Percentiles rank a stretch among this genome's conserved stretches.
phyloP scores from a whole-genome alignment of 2,113 vertebrate species.

The Otocyon megalotis region DNA sequence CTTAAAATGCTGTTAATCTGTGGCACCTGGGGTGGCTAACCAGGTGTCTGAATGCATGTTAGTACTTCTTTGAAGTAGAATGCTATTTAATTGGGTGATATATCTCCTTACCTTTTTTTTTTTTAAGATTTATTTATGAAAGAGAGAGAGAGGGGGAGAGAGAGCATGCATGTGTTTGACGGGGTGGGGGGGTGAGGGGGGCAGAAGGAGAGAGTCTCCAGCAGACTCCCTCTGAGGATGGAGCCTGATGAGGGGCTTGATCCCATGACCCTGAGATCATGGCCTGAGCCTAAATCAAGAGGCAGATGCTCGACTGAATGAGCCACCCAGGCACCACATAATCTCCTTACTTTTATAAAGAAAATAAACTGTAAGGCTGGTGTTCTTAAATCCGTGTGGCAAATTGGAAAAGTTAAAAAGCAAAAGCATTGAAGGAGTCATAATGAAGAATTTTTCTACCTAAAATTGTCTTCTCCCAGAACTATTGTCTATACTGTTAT shows the following conservation, averaged over 20 bases:
- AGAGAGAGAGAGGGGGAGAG: background rate
- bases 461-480: background rate
- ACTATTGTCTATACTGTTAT: background rate
- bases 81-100: conserved; percentile 1
- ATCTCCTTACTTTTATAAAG: background rate
- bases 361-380: background rate
- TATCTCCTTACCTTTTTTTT: background rate
- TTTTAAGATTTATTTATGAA: background rate
- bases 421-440: background rate
- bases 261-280: background rate
- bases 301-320: background rate
- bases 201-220: background rate
- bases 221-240: background rate
- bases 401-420: conserved; percentile 31
- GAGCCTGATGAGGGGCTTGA: background rate
- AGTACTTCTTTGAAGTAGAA: background rate
- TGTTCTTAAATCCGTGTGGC: background rate
- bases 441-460: background rate
- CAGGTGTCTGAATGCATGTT: background rate
- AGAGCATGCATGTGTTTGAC: background rate
- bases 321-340: background rate
- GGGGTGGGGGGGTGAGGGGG: background rate
- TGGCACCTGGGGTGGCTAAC: background rate
- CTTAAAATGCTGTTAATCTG: background rate
- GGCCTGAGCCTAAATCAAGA: background rate